A percentile compares a stretch with the other conserved stretches of the same genome.
Conservation (phyloP, 2,888 invertebrate species). For the Ophioninae sp. region DNA sequence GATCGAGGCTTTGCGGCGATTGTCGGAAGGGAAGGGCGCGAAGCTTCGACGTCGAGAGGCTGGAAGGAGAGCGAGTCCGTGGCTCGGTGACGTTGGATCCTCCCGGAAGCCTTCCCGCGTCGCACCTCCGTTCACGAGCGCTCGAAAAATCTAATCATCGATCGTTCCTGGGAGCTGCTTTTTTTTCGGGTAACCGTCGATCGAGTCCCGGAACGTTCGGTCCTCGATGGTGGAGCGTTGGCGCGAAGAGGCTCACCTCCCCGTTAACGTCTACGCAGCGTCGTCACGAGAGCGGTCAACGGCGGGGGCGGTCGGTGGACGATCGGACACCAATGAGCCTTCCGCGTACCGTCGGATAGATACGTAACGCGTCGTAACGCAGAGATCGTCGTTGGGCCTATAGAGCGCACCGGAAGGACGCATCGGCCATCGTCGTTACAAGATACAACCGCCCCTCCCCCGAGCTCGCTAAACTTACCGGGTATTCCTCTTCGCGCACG, state of each 20-base stretch:
- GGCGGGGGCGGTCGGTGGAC: not conserved
- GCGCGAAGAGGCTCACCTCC: constrained; percentile 8
- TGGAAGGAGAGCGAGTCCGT: not conserved
- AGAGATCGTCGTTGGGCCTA: constrained; percentile 40
- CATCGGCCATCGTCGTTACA: constrained; percentile 52
- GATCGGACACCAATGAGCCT: constrained; percentile 23
- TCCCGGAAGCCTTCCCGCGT: no score
- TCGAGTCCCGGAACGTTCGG: not conserved
- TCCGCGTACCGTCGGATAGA: constrained; percentile 26
- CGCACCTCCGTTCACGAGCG: no score
- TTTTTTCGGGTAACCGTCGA: not conserved
- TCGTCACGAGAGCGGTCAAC: constrained; percentile 7
- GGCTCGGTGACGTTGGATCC: not conserved
- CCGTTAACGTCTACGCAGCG: constrained; percentile 34
- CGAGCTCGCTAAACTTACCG: constrained; percentile 31
- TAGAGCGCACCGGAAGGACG: constrained; percentile 12
- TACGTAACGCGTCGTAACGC: constrained; percentile 49
- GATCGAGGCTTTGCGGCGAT: constrained; percentile 3
- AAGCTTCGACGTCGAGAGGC: constrained; percentile 2
- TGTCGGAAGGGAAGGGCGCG: not conserved
- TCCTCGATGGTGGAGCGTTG: constrained; percentile 19
- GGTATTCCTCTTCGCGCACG: constrained; percentile 19
- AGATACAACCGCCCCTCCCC: constrained; percentile 14
- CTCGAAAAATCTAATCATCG: no score
- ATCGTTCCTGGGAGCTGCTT: no score